Evolutionary conservation across 64 coral and sea anemone genomes (phyloP).

Genomic region (Pocillopora verrucosa): DNA sequence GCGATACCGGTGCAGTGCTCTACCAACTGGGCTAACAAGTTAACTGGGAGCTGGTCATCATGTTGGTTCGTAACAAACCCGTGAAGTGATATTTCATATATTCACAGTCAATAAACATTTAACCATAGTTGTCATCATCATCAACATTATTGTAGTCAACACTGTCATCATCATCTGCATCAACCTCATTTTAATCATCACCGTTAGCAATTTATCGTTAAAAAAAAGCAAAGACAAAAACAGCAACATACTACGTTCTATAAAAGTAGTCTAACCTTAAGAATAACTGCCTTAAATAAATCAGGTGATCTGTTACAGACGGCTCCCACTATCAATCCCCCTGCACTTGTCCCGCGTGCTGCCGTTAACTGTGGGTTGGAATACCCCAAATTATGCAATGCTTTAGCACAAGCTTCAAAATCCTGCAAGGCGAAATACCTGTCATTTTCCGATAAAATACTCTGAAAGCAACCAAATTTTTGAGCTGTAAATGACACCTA

Average conservation of each 20-base stretch:
- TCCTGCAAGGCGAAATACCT: constrained; percentile 47
- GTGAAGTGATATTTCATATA: too few relatives aligned
- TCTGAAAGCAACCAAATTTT: neutral
- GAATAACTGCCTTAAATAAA: constrained; percentile 79
- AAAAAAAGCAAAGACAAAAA: neutral
- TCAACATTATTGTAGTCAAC: too few relatives aligned
- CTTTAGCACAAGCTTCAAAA: constrained; percentile 87
- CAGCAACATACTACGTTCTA: neutral
- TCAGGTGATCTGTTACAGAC: constrained; percentile 85
- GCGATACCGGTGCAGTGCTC: too few relatives aligned
- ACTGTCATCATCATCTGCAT: too few relatives aligned
- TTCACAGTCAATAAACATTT: too few relatives aligned
- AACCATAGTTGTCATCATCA: too few relatives aligned
- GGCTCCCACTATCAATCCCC: constrained; percentile 77
- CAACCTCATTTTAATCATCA: too few relatives aligned
- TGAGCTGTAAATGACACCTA: neutral
- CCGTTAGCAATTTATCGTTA: neutral
- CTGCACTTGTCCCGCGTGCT: constrained; percentile 78
- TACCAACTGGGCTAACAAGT: too few relatives aligned
- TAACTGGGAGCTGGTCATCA: too few relatives aligned
- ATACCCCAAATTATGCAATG: constrained; percentile 74
- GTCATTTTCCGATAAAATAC: neutral
- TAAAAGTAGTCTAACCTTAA: constrained; percentile 53
- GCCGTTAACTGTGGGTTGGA: constrained; percentile 75
- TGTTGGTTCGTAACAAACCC: too few relatives aligned